Conservation (phyloP, 1,140 invertebrate genomes). For the Platyura marginata region DNA sequence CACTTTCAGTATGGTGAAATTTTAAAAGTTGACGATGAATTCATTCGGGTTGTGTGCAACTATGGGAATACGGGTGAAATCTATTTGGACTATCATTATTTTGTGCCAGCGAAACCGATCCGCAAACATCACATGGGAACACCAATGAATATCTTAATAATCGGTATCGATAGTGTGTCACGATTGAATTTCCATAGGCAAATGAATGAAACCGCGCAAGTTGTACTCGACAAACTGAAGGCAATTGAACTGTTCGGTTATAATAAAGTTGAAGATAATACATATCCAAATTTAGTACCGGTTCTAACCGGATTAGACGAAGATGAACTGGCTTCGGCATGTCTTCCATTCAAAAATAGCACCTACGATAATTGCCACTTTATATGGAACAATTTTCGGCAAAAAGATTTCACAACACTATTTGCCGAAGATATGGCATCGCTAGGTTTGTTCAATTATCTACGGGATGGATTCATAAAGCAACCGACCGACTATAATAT, state of each 20-base stretch:
- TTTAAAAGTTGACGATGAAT: conserved; percentile 31
- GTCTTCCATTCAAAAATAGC: conserved; percentile 27
- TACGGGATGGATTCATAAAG: conserved; percentile 52
- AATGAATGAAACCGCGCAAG: conserved; percentile 49
- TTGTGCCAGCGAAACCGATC: conserved; percentile 27
- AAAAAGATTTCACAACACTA: conserved; percentile 51
- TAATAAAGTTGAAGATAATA: conserved; percentile 70
- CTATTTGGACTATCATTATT: conserved; percentile 50
- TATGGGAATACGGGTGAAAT: conserved; percentile 24
- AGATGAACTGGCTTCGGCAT: conserved; percentile 36
- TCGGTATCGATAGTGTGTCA: conserved; percentile 78
- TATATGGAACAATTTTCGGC: conserved; percentile 59
- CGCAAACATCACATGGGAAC: conserved; percentile 8
- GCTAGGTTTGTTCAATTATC: conserved; percentile 61
- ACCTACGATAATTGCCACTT: conserved; percentile 52
- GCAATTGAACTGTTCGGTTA: conserved; percentile 57
- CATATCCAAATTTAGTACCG: conserved; percentile 63
- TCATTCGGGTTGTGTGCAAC: conserved; percentile 38
- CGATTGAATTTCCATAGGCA: conserved; percentile 66
- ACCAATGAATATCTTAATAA: conserved; percentile 44
- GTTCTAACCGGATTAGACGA: conserved; percentile 44
- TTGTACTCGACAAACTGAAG: conserved; percentile 33
- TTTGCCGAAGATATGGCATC: conserved; percentile 56
- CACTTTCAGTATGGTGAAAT: conserved; percentile 26
- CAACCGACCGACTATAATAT: conserved; percentile 68